phyloP scores from a whole-genome alignment of 2,113 vertebrate species.

The Micronycteris hirsuta region DNA sequence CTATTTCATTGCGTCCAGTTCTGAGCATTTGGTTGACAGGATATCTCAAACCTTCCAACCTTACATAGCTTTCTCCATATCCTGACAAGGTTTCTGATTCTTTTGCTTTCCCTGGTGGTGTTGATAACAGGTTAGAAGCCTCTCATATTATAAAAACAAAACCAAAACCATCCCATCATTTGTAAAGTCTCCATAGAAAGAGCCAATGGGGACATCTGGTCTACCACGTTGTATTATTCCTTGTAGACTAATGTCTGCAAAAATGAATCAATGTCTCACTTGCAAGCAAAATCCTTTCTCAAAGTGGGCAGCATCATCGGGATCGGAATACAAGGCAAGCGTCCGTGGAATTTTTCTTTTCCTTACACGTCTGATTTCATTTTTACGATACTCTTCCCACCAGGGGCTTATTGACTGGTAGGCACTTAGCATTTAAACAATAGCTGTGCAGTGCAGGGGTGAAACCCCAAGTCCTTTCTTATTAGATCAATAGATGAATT shows the following conservation, averaged over 20 bases:
- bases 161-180: too few relatives aligned
- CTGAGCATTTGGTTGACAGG: fast-evolving
- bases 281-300: fast-evolving
- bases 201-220: neutral
- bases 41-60: neutral
- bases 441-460: fast-evolving
- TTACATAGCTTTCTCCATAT: fast-evolving
- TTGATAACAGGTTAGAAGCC: neutral
- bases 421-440: fast-evolving
- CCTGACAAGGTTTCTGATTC: neutral
- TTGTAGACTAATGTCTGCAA: fast-evolving
- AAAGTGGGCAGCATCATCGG: fast-evolving
- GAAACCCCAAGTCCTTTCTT: neutral
- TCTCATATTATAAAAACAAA: too few relatives aligned
- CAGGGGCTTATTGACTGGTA: too few relatives aligned
- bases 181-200: fast-evolving
- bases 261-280: fast-evolving
- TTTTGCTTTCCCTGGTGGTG: too few relatives aligned
- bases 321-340: fast-evolving
- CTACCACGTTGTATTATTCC: fast-evolving
- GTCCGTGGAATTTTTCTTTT: fast-evolving
- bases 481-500: neutral
- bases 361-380: fast-evolving
- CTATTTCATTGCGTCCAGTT: neutral
- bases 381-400: neutral